Base-by-base conservation (phyloP, 2,888 invertebrate species). In the Yponomeuta plumbellus region DNA sequence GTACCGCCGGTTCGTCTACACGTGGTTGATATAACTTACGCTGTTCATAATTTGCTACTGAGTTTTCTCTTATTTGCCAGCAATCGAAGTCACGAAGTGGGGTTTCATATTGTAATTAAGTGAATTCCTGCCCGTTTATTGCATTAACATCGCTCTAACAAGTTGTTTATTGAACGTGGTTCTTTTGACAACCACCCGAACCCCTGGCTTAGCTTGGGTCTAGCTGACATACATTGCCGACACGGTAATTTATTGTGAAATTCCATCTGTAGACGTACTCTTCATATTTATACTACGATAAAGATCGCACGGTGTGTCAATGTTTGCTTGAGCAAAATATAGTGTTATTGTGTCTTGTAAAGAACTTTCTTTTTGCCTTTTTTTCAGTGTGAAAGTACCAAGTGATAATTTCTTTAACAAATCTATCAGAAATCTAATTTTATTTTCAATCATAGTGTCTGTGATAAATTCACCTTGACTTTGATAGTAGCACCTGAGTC, bases 91-190 rank as follows among this genome's bases (percentile, higher is more conserved):
- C 72, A 75, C 74, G 69, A 74, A 71, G 70, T 72, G 44, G 70
- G 68, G 72, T 71, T 76, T 70, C 67, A 69, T 65, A 66, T 71
- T 73, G 72, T 76, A 73, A 76, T 70, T 58, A 66, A 75, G 78
- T 78, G 74, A 73, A 76, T 74, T 76, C 70, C 69, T 34, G 11
- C 68, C n/a, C 68, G 73, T 69, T 72, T 77, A 78, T 73, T 74
- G 75, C 76, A 77, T 80, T 75, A 78, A 71, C 73, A 73, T 74
- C 68, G 72, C 70, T 69, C 74, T 75, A 74, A 77, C 82, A 88
- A 86, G 86, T 88, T 88, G 86, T 85, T 34, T 81, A 81, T 80
- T 84, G 86, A 89, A 88, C 88, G 88, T 90, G 90, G 89, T 89
- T 80, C 77, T 73, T 82, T 81, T 86, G 87, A 86, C 87, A 86